Evolutionary conservation across 2,797 vertebrate genomes (phyloP).

Genomic region (Clamator glandarius): DNA sequence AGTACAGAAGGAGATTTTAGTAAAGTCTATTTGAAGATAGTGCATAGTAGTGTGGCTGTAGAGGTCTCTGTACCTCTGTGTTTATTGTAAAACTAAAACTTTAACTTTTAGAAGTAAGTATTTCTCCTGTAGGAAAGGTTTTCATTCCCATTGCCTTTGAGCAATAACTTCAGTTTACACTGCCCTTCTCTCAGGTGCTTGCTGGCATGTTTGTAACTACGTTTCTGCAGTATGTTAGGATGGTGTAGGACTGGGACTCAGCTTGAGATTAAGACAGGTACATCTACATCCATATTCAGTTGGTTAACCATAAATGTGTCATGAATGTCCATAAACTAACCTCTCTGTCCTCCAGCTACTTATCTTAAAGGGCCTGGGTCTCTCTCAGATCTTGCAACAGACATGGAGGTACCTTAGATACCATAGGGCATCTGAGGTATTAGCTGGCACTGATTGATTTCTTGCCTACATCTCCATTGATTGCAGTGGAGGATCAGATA

Average conservation of each 20-base stretch:
- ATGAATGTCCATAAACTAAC: background rate
- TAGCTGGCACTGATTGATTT: background rate
- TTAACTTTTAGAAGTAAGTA: background rate
- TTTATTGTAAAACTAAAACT: background rate
- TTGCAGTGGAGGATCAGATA: background rate
- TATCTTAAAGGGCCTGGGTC: background rate
- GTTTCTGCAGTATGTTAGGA: background rate
- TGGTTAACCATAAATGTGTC: background rate
- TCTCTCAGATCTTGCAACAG: background rate
- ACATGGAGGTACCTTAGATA: background rate
- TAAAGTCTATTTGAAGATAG: background rate
- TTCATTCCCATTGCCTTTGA: background rate
- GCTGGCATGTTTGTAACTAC: background rate
- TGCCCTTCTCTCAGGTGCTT: background rate
- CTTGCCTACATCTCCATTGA: background rate
- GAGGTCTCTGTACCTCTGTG: background rate
- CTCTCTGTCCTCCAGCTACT: background rate
- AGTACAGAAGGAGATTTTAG: background rate
- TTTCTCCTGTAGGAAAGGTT: background rate
- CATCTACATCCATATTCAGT: background rate
- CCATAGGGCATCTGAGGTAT: background rate
- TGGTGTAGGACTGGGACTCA: background rate
- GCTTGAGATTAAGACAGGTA: background rate
- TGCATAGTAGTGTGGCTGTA: background rate
- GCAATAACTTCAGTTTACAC: background rate